These are phyloP conservation scores for Bombycilla garrulus DNA, from an alignment of 2,113 vertebrate genomes.

Conservation along the genomic window DNA sequence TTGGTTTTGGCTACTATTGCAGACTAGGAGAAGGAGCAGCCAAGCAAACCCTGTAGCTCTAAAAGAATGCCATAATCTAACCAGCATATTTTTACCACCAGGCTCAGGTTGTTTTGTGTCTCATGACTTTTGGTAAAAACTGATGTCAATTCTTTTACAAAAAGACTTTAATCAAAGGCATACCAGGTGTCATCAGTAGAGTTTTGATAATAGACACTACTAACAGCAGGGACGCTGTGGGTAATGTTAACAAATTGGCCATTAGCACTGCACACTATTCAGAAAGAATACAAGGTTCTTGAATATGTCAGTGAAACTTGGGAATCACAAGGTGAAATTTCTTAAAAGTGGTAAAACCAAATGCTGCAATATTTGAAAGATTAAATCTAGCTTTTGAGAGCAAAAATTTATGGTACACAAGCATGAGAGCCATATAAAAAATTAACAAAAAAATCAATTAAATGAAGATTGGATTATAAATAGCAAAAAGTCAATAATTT, in stretches of 20 bases:
- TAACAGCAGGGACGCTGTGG: not conserved
- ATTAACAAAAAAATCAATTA: not conserved
- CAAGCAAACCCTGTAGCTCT: not conserved
- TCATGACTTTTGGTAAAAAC: not conserved
- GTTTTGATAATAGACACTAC: not conserved
- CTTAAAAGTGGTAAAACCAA: not conserved
- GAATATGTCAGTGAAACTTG: not conserved
- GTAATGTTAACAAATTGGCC: not conserved
- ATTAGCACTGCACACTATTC: not conserved
- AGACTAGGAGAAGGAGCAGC: not conserved
- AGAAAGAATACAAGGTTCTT: not conserved
- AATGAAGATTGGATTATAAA: not conserved
- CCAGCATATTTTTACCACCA: not conserved
- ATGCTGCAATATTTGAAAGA: not conserved
- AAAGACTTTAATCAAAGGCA: not conserved
- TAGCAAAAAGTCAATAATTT: not conserved
- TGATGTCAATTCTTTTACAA: not conserved
- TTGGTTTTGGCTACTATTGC: not conserved
- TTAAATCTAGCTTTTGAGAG: not conserved
- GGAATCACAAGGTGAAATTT: not conserved
- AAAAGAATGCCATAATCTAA: not conserved
- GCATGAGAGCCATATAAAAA: not conserved
- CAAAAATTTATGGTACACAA: not conserved
- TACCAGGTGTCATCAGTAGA: not conserved
- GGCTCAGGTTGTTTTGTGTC: not conserved